Conservation (phyloP, 1,140 invertebrate genomes). For the Elymnias hypermnestra region DNA sequence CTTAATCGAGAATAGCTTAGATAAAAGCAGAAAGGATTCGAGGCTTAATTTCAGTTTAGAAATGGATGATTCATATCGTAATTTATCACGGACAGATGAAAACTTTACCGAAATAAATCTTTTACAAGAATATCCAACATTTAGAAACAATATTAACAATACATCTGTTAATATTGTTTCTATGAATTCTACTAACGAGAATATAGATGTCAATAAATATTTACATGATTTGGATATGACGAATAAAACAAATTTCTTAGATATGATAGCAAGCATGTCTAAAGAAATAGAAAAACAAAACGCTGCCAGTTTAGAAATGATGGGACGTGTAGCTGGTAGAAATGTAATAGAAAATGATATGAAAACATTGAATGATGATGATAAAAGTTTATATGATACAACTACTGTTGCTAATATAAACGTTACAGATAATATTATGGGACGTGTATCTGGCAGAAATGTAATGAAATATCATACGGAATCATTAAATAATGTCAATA, state of each 20-base stretch:
- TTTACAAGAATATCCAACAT: neutral
- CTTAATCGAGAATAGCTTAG: slow-evolving; percentile 37
- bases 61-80: neutral
- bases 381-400: neutral
- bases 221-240: slow-evolving; percentile 10
- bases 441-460: no score
- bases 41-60: slow-evolving; percentile 3
- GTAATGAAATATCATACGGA: no score
- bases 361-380: neutral
- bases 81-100: neutral
- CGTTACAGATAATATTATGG: no score
- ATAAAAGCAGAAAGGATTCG: slow-evolving; percentile 11
- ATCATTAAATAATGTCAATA: no score
- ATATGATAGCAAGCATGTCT: slow-evolving; percentile 35
- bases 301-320: slow-evolving; percentile 35
- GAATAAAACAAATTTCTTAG: slow-evolving; percentile 18
- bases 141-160: neutral
- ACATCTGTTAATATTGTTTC: slow-evolving; percentile 14
- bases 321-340: slow-evolving; percentile 20
- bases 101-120: neutral
- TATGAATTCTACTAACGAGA: slow-evolving; percentile 26
- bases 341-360: neutral
- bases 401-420: neutral
- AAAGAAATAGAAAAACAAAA: slow-evolving; percentile 45
- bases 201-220: slow-evolving; percentile 25